Evolutionary conservation across 2,888 invertebrate species (phyloP).

Genomic region (Hipparchia semele): DNA sequence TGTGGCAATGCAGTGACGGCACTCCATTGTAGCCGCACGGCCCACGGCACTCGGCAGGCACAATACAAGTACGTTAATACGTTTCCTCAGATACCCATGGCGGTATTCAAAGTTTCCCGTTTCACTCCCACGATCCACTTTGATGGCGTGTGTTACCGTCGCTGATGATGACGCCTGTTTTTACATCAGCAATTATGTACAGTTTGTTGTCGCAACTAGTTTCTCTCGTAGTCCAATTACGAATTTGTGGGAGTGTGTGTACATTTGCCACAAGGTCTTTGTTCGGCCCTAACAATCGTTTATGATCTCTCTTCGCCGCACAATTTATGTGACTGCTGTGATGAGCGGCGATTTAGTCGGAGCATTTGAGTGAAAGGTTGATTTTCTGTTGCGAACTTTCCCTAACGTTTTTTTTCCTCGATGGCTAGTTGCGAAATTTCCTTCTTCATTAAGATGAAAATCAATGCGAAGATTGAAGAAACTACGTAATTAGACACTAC

Average conservation of each 20-base stretch:
- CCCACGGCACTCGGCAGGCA: slow-evolving; percentile 35
- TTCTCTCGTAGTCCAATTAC: slow-evolving; percentile 76
- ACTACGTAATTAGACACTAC: no score
- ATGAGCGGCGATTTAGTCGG: slow-evolving; percentile 58
- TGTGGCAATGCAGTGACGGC: slow-evolving; percentile 77
- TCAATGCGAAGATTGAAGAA: background rate
- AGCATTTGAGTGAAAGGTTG: slow-evolving; percentile 55
- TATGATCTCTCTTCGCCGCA: slow-evolving; percentile 53
- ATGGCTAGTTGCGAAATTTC: background rate
- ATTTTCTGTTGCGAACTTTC: slow-evolving; percentile 23
- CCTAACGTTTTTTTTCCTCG: slow-evolving; percentile 19
- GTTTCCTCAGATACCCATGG: slow-evolving; percentile 66
- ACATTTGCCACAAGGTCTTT: slow-evolving; percentile 64
- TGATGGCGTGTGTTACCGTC: slow-evolving; percentile 70
- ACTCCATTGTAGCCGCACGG: slow-evolving; percentile 52
- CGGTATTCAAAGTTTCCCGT: slow-evolving; percentile 71
- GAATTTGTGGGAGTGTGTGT: slow-evolving; percentile 69
- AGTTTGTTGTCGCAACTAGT: slow-evolving; percentile 64
- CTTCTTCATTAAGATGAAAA: background rate
- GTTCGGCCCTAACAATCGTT: slow-evolving; percentile 69
- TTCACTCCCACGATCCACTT: slow-evolving; percentile 81
- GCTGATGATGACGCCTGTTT: slow-evolving; percentile 76
- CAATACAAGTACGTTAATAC: slow-evolving; percentile 54
- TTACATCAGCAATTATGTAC: slow-evolving; percentile 80
- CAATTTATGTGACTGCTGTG: slow-evolving; percentile 60